Evolutionary conservation across 2,888 invertebrate genomes (phyloP).

Genomic region (Norana najaformis): DNA sequence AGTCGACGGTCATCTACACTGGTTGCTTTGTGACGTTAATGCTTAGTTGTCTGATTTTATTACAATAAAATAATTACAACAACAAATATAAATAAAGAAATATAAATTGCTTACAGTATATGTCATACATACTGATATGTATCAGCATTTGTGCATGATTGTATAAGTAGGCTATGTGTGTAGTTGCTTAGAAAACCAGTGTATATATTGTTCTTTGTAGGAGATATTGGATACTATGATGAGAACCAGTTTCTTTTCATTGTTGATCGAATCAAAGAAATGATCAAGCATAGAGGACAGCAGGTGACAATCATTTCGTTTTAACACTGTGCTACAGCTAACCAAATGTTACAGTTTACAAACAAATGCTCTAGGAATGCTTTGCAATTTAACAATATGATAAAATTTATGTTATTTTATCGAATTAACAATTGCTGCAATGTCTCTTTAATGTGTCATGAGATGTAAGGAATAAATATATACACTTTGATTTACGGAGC

Average conservation of each 20-base stretch:
- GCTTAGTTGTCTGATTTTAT: background rate
- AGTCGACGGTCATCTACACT: background rate
- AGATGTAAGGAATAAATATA: background rate
- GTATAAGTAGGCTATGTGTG: too few relatives aligned
- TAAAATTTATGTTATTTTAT: background rate
- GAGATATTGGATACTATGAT: constrained; percentile 25
- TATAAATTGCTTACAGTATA: too few relatives aligned
- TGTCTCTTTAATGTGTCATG: background rate
- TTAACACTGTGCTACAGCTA: background rate
- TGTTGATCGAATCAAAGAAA: constrained; percentile 20
- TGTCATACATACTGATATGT: too few relatives aligned
- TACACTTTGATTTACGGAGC: background rate
- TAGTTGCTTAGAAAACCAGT: too few relatives aligned
- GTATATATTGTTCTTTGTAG: constrained; percentile 9
- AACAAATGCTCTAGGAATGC: background rate
- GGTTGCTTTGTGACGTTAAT: background rate
- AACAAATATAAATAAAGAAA: too few relatives aligned
- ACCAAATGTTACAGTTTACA: background rate
- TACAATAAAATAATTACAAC: too few relatives aligned
- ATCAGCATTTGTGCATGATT: too few relatives aligned
- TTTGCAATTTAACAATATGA: background rate
- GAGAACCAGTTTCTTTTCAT: background rate
- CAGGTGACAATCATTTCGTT: background rate
- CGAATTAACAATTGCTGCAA: background rate
- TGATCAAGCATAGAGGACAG: constrained; percentile 24